These are phyloP conservation scores for Dendrocincla fuliginosa DNA, from an alignment of 2,797 vertebrate species.

Conservation along the genomic window DNA sequence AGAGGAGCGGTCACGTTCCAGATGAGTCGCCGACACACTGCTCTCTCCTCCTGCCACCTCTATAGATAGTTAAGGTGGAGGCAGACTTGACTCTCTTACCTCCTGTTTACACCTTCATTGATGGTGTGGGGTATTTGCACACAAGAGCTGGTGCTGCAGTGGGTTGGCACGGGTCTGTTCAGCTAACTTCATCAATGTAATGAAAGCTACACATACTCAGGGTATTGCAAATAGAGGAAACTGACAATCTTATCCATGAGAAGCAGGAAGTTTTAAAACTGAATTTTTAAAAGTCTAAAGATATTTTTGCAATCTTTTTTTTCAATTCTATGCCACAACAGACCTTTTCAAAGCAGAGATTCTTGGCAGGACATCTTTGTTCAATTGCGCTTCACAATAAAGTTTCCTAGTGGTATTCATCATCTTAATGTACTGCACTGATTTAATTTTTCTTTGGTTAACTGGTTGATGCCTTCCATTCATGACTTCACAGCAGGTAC, in stretches of 20 bases:
- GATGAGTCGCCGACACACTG: not conserved
- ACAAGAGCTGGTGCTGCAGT: not conserved
- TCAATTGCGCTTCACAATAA: not conserved
- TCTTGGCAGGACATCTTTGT: not conserved
- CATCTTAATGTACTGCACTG: not conserved
- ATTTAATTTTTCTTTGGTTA: constrained; percentile 2
- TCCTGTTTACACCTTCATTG: not conserved
- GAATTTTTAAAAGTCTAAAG: constrained; percentile 19
- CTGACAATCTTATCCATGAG: not conserved
- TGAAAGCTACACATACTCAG: not conserved
- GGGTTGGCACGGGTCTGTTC: not conserved
- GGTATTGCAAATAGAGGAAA: constrained; percentile 10
- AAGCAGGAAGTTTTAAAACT: not conserved
- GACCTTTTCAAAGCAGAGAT: not conserved
- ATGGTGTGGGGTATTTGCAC: not conserved
- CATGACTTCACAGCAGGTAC: not conserved
- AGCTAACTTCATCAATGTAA: not conserved
- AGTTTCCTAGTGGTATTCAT: not conserved
- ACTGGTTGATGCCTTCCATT: not conserved
- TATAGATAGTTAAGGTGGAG: not conserved
- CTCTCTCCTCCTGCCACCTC: not conserved
- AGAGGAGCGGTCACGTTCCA: not conserved
- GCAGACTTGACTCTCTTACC: not conserved
- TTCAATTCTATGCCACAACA: not conserved
- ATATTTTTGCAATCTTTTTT: not conserved